Percentiles rank a stretch among this genome's conserved stretches.
Conservation (phyloP, 64 coral and sea anemone genomes). For the Dendrophyllia cribrosa region DNA sequence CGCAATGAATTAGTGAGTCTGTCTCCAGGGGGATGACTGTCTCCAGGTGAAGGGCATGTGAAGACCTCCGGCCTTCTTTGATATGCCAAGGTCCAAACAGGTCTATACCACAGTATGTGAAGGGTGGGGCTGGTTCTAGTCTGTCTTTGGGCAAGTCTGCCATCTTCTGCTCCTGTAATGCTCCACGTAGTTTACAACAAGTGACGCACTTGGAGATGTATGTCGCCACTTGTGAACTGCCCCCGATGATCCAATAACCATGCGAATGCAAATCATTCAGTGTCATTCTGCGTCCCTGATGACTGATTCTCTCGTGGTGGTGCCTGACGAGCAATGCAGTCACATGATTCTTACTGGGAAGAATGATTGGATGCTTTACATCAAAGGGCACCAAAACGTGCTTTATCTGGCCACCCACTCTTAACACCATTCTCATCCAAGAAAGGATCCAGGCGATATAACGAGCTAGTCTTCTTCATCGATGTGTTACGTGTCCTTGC, state of each 20-base stretch:
- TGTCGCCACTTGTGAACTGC: background rate
- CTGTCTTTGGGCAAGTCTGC: slow-evolving; percentile 14
- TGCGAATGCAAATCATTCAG: slow-evolving; percentile 2
- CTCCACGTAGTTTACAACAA: background rate
- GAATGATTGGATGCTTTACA: slow-evolving; percentile 17
- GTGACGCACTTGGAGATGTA: slow-evolving; percentile 14
- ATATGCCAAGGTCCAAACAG: background rate
- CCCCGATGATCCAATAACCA: slow-evolving; percentile 5
- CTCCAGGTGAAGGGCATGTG: background rate
- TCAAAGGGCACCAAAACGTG: background rate
- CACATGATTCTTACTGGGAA: background rate
- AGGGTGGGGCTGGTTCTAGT: slow-evolving; percentile 24
- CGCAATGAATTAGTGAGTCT: slow-evolving; percentile 3
- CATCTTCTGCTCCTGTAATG: slow-evolving; percentile 14
- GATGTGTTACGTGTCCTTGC: slow-evolving; percentile 8
- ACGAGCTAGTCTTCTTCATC: slow-evolving; percentile 43
- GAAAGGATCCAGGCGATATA: slow-evolving; percentile 50
- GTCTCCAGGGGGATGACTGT: background rate
- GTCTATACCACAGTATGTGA: background rate
- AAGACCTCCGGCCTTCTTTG: slow-evolving; percentile 8
- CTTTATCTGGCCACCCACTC: slow-evolving; percentile 40
- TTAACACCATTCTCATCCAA: background rate
- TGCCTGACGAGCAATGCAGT: background rate
- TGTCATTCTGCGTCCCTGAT: background rate
- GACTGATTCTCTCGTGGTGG: slow-evolving; percentile 10